phyloP scores from a whole-genome alignment of 2,113 vertebrate species.

The Burhinus oedicnemus region DNA sequence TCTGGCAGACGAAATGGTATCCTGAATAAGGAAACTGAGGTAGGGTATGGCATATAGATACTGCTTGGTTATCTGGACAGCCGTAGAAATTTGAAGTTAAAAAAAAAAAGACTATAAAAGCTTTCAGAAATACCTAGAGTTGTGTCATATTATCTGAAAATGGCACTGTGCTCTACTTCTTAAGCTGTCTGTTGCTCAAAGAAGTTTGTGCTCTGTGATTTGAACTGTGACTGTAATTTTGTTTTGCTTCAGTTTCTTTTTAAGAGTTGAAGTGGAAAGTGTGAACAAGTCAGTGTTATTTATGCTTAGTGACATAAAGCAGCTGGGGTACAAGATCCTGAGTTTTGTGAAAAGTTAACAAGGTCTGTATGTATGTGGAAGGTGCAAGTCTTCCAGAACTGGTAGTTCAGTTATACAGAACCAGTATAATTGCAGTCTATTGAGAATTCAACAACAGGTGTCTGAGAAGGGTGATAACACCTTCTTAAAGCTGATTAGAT shows the following conservation, averaged over 20 bases:
- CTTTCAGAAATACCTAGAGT: not conserved
- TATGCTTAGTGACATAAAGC: not conserved
- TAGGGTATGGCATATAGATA: not conserved
- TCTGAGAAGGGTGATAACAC: not conserved
- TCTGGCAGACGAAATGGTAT: not conserved
- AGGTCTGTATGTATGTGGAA: not conserved
- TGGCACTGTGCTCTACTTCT: not conserved
- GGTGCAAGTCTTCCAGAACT: not conserved
- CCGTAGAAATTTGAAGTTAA: not conserved
- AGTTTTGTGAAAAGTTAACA: not conserved
- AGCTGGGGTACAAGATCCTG: not conserved
- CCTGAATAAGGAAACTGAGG: not conserved
- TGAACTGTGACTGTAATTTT: not conserved
- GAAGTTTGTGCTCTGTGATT: not conserved
- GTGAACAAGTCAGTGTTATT: not conserved
- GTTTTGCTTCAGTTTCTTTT: not conserved
- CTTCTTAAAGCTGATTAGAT: not conserved
- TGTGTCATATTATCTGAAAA: not conserved
- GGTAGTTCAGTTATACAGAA: not conserved
- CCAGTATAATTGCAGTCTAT: not conserved
- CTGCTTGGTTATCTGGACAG: not conserved
- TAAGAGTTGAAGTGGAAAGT: not conserved
- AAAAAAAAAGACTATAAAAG: not conserved
- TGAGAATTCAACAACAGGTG: not conserved
- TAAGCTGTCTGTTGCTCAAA: not conserved